Conservation (phyloP, 1,140 invertebrate genomes). For the Heliconius hermathena region DNA sequence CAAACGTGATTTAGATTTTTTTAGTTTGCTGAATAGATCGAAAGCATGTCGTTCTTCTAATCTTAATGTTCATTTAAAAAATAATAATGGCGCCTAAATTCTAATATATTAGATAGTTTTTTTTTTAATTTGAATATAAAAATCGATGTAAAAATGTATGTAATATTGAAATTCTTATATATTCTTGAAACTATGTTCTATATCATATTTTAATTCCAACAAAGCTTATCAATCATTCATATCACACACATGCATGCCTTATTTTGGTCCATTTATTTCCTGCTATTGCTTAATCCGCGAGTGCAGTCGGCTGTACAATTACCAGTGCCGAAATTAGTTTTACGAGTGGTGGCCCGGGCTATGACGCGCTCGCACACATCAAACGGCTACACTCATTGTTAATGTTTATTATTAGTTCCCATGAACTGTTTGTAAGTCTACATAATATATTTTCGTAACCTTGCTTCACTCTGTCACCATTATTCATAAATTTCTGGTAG, state of each 20-base stretch:
- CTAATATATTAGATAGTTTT: not conserved
- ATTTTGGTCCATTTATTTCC: conserved; percentile 47
- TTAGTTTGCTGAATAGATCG: conserved; percentile 1
- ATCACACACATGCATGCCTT: conserved; percentile 34
- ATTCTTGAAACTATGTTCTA: not conserved
- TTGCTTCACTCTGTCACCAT: conserved; percentile 43
- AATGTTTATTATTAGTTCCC: conserved; percentile 77
- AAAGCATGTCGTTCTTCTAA: conserved; percentile 19
- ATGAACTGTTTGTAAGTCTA: conserved; percentile 57
- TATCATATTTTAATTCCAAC: not conserved
- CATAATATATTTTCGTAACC: conserved; percentile 59
- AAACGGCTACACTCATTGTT: conserved; percentile 72
- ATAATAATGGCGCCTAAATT: not conserved
- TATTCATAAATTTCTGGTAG: not conserved
- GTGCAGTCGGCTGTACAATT: conserved; percentile 59
- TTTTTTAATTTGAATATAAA: not conserved
- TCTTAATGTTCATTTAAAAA: conserved; percentile 7
- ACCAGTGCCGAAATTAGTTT: conserved; percentile 69
- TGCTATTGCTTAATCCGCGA: conserved; percentile 50
- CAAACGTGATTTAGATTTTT: conserved; percentile 28
- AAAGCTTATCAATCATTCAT: conserved; percentile 22
- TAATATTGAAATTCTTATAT: no score
- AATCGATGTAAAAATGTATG: no score
- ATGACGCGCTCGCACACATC: conserved; percentile 68
- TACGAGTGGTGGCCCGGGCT: conserved; percentile 65